Evolutionary conservation across 2,888 invertebrate genomes (phyloP), one percentile per base, ranked within the genome.

Genomic region (Galerucella calmariensis): DNA sequence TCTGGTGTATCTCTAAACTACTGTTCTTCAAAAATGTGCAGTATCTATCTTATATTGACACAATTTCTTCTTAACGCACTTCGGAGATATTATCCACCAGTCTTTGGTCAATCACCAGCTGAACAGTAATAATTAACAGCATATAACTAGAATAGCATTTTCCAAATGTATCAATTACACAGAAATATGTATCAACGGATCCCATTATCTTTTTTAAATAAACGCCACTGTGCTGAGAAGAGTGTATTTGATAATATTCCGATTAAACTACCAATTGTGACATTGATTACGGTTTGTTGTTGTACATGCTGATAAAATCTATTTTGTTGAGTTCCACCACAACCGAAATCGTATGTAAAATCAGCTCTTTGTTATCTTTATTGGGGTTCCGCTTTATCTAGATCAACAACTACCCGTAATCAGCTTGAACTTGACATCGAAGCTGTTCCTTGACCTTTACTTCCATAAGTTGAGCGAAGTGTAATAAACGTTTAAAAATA

Each of bases 341-440:
- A 56, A 56, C 56, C 8, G 16, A 56, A 56, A 56, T 20, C 16
- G 56, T 56, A 56, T 56, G 56, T 56, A 56, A 16, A 56, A 56
- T 20, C 20, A 56, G 16, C 20, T 56, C 16, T 56, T 16, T 56
- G 56, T 56, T 56, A 56, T 56, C 56, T 56, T 56, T 56, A 56
- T 56, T 56, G 56, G 56, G 56, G 56, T 56, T 16, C 56, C 16
- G 56, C 56, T 16, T 56, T 56, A 56, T 56, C 56, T 56, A 56
- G 16, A 56, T 16, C 56, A 56, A 56, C 16, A 16, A 56, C 56
- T 56, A 56, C 16, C 20, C 56, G 56, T 56, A 56, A 56, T 56
- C 56, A 56, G 56, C 56, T 16, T 56, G 20, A 56, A 56, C 56
- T 56, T 56, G 56, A 56, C 56, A 56, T 56, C 56, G 9, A 56